Conservation (phyloP, 2,888 invertebrate genomes). For the Eupithecia vulgata region DNA sequence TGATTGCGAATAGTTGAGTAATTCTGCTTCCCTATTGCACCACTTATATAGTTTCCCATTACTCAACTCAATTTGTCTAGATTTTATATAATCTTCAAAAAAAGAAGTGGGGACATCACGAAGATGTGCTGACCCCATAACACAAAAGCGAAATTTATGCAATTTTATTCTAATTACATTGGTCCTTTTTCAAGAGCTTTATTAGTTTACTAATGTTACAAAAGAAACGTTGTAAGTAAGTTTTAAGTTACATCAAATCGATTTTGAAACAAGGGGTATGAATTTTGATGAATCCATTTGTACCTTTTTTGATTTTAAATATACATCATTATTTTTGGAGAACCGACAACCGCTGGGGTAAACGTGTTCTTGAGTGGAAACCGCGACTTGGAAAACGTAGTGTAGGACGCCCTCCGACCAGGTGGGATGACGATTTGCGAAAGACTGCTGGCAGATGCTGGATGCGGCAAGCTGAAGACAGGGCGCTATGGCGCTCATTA, state of each 20-base stretch:
- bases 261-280: conserved; percentile 18
- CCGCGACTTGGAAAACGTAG: no score
- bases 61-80: background rate
- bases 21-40: no score
- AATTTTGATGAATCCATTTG: background rate
- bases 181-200: conserved; percentile 37
- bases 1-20: no score
- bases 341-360: no score
- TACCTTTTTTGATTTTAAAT: background rate
- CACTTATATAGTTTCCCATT: background rate
- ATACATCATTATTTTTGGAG: no score
- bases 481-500: no score
- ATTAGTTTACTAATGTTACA: conserved; percentile 35
- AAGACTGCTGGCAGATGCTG: no score
- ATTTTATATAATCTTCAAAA: background rate
- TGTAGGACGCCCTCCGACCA: no score
- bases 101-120: background rate
- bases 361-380: no score
- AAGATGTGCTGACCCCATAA: conserved; percentile 16
- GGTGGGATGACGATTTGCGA: no score
- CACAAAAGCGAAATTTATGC: conserved; percentile 26
- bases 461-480: no score
- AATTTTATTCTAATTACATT: conserved; percentile 39
- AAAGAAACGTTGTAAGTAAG: conserved; percentile 46
- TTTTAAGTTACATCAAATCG: conserved; percentile 40